phyloP scores from a whole-genome alignment of 2,888 invertebrate species.

The Toxonevra muliebris region DNA sequence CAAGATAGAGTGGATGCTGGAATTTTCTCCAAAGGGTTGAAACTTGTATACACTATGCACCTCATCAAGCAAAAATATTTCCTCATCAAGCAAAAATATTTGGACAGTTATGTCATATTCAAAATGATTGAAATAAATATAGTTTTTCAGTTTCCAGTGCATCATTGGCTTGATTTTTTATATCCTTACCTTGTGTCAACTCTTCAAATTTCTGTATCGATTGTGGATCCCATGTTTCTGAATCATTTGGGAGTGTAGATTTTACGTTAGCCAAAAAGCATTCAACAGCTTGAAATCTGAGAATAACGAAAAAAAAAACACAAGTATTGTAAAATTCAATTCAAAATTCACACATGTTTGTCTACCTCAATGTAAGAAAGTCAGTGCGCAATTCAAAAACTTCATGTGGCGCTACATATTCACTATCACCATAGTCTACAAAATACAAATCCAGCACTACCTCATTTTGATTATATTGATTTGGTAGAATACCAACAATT shows the following conservation, averaged over 20 bases:
- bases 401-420: constrained; percentile 72
- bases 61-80: too few relatives aligned
- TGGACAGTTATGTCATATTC: background rate
- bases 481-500: constrained; percentile 72
- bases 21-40: too few relatives aligned
- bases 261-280: constrained; percentile 81
- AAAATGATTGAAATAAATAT: background rate
- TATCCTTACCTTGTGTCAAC: constrained; percentile 69
- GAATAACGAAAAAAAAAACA: constrained; percentile 10
- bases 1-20: too few relatives aligned
- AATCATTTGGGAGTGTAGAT: constrained; percentile 66
- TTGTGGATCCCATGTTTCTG: constrained; percentile 71
- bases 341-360: constrained; percentile 3
- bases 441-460: constrained; percentile 78
- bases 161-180: background rate
- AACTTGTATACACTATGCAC: too few relatives aligned
- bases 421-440: constrained; percentile 89
- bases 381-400: constrained; percentile 80
- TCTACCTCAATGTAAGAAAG: constrained; percentile 62
- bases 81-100: too few relatives aligned
- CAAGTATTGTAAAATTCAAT: constrained; percentile 7
- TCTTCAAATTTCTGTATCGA: constrained; percentile 76
- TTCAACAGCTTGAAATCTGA: constrained; percentile 80
- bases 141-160: too few relatives aligned
- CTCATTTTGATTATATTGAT: constrained; percentile 71